phyloP scores from a whole-genome alignment of 2,888 invertebrate genomes.

The Anorthoa munda region DNA sequence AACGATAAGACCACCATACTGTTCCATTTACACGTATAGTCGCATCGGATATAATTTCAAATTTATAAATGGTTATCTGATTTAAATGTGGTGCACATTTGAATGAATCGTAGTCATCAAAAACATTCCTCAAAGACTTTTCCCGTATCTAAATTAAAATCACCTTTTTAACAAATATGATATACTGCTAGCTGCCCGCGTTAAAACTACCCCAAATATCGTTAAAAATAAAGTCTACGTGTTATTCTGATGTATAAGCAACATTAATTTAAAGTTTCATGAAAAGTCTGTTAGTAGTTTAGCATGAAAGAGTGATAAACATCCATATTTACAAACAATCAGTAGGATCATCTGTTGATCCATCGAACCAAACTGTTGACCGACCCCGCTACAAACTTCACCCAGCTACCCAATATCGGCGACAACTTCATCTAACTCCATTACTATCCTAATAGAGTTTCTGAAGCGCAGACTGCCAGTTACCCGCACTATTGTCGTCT shows the following conservation, averaged over 20 bases:
- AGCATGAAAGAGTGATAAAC: too few species aligned
- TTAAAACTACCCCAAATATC: too few species aligned
- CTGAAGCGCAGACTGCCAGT: conserved; percentile 38
- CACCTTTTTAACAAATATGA: neutral
- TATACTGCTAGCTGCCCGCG: too few species aligned
- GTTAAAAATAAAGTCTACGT: too few species aligned
- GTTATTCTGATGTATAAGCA: too few species aligned
- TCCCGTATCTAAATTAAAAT: conserved; percentile 18
- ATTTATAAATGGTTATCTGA: neutral
- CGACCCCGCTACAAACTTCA: conserved; percentile 12
- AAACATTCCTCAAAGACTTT: neutral
- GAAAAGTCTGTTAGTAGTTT: too few species aligned
- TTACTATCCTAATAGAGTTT: conserved; percentile 42
- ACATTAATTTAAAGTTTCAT: too few species aligned
- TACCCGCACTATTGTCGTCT: conserved; percentile 47
- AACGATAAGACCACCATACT: neutral
- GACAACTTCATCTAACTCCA: conserved; percentile 39
- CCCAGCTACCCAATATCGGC: conserved; percentile 9
- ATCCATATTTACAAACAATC: too few species aligned
- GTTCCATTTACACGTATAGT: conserved; percentile 1
- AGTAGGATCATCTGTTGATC: neutral
- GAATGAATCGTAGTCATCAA: neutral
- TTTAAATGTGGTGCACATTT: neutral
- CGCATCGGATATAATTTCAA: neutral
- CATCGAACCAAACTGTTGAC: neutral